Percentiles rank a stretch among this genome's conserved stretches.
phyloP scores from a whole-genome alignment of 2,113 vertebrate species.

The Lampris megalopsis region DNA sequence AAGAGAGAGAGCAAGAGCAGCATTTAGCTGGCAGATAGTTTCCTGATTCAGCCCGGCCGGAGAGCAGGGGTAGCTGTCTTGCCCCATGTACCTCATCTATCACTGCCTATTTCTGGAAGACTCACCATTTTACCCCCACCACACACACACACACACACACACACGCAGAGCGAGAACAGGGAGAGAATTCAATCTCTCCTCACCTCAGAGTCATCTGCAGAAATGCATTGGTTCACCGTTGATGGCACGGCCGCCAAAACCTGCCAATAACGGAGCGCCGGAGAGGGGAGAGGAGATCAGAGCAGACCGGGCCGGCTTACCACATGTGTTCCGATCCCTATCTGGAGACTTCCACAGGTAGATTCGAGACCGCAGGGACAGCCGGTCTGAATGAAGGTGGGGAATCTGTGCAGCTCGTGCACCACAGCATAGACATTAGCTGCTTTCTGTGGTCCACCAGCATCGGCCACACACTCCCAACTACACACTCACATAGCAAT shows the following conservation, averaged over 20 bases:
- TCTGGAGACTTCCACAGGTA: slow-evolving; percentile 69
- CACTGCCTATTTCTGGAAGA: slow-evolving; percentile 79
- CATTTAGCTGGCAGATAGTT: slow-evolving; percentile 79
- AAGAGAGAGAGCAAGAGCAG: slow-evolving; percentile 47
- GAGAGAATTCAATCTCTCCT: slow-evolving; percentile 79
- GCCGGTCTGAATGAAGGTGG: slow-evolving; percentile 26
- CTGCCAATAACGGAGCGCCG: slow-evolving; percentile 65
- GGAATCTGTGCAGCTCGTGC: neutral
- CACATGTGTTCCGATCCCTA: slow-evolving; percentile 73
- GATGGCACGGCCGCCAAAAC: slow-evolving; percentile 58
- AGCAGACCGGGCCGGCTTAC: slow-evolving; percentile 64
- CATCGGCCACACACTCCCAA: too few relatives aligned
- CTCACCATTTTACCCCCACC: slow-evolving; percentile 63
- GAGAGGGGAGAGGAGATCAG: slow-evolving; percentile 57
- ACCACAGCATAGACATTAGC: too few relatives aligned
- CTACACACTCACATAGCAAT: too few relatives aligned
- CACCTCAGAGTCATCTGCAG: slow-evolving; percentile 77
- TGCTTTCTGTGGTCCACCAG: too few relatives aligned
- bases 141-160: slow-evolving; percentile 43
- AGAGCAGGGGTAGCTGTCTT: slow-evolving; percentile 79
- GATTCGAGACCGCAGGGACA: slow-evolving; percentile 66
- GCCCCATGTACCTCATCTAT: slow-evolving; percentile 82
- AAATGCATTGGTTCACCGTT: slow-evolving; percentile 76
- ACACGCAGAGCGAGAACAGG: slow-evolving; percentile 32
- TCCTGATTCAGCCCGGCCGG: slow-evolving; percentile 81